Base-by-base conservation (phyloP, 2,797 vertebrate genomes). In the Fistularia commersonii region DNA sequence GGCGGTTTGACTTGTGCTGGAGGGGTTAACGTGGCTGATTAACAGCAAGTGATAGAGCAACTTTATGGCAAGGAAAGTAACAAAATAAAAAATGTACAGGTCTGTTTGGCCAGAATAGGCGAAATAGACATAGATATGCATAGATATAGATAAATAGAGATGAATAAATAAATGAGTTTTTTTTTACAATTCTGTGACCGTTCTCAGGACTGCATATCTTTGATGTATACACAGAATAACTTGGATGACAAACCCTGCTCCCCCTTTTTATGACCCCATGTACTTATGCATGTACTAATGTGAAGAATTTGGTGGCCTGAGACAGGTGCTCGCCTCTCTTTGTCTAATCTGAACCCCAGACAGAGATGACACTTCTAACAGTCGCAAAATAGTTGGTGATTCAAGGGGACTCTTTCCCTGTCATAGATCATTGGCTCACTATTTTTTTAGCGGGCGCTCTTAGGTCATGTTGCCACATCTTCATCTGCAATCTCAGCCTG, bases 221-320 rank as follows among this genome's bases (percentile, higher is more conserved):
- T 14, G 45, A 36, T 36, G 35, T 7, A 36, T 36, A 6, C 35
- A 36, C 66, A 14, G 46, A 73, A 72, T 65, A 67, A 68, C 65
- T 84, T 72, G 66, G 45, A 72, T 74, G 74, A 65, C 65, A 61
- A 76, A 69, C 72, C 51, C 43, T 0, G n/a, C 59, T 63, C 59
- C 56, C 44, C 74, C 45, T 50, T 53, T 42, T 23, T 23, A n/a
- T 23, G 23, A 23, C 23, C 23, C 4, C 2, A 23, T 23, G 23
- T 4, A 23, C 23, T 23, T 23, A 23, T 69, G 69, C 54, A 71
- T 80, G 80, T 65, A 66, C 69, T 73, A 56, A 65, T 70, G 74
- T 42, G 33, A 47, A 60, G 64, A 62, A 61, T 42, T 51, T 61
- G 65, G 80, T 50, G 58, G 63, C 57, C 74, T 61, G 59, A 55